Evolutionary conservation across 2,113 vertebrate genomes (phyloP), one percentile per base, ranked within the genome.

Genomic region (Halcyon senegalensis): DNA sequence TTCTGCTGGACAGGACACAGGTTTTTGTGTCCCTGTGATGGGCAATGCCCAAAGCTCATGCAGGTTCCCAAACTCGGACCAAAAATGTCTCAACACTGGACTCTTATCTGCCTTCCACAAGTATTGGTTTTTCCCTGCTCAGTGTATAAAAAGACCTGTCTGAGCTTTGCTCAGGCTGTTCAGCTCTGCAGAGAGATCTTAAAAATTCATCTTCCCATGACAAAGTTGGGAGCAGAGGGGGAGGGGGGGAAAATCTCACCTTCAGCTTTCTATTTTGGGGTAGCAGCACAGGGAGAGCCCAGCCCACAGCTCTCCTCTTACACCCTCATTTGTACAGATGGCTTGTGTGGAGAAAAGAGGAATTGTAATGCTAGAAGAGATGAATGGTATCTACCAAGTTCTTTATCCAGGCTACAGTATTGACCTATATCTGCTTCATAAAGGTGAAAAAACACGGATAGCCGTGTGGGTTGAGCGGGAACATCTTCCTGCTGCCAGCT

Each of bases 361-460:
- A 39, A 72, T 4, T 60, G 16, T 31, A 90, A 90, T 1, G 8
- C 68, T 51, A 41, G 56, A 84, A 88, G 68, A 84, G 73, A 93
- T 89, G 80, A 96, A 96, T 87, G 93, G 39, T 79, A 82, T 51
- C 92, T 80, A 89, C 51, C 35, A 81, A 60, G 35, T 44, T 84
- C 89, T 90, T 90, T 93, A 77, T 88, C 77, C 50, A 84, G 69
- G 75, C 73, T 96, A 28, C 69, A 53, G 44, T 90, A 84, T 48
- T 94, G 96, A 96, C 96, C 96, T 95, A 90, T 92, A 96, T 96
- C 95, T 96, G 90, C 85, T 93, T 74, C 68, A 78, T 75, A 96
- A 96, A 95, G 94, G 96, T 97, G 96, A 96, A 96, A 96, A 94
- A 94, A 90, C 94, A 92, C 89, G 93, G 90, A 95, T 96, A 96